Evolutionary conservation across 2,888 invertebrate genomes (phyloP).

Genomic region (Miltochrista miniata): DNA sequence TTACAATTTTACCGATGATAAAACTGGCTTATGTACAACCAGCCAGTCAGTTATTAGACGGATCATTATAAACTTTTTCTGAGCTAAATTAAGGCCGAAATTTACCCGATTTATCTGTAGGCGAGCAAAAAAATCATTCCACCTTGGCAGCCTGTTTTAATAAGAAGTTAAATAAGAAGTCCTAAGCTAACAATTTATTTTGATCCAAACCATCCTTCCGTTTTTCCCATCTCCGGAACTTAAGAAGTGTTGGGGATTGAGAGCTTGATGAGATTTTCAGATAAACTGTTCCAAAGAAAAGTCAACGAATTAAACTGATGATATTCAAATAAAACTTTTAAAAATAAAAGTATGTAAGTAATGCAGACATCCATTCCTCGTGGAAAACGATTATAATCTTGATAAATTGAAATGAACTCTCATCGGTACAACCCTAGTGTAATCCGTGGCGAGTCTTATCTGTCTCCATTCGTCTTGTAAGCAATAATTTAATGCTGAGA

Average conservation of each 20-base stretch:
- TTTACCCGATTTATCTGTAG: constrained; percentile 36
- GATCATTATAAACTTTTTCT: constrained; percentile 28
- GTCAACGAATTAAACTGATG: constrained; percentile 13
- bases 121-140: constrained; percentile 26
- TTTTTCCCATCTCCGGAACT: constrained; percentile 23
- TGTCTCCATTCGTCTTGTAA: constrained; percentile 70
- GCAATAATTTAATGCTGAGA: constrained; percentile 75
- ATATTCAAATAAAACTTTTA: no score
- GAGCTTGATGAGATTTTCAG: constrained; percentile 32
- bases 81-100: constrained; percentile 19
- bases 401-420: constrained; percentile 2
- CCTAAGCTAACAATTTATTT: constrained; percentile 46
- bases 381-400: background rate
- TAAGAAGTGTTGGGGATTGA: constrained; percentile 33
- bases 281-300: constrained; percentile 21
- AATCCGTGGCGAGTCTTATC: constrained; percentile 64
- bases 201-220: constrained; percentile 33
- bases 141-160: constrained; percentile 33
- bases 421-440: constrained; percentile 36
- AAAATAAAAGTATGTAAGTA: no score
- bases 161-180: constrained; percentile 44
- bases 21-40: no score
- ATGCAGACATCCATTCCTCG: no score
- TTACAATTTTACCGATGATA: background rate
- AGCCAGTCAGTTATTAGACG: background rate